Conservation (phyloP, 2,113 vertebrate genomes). For the Mus spicilegus region DNA sequence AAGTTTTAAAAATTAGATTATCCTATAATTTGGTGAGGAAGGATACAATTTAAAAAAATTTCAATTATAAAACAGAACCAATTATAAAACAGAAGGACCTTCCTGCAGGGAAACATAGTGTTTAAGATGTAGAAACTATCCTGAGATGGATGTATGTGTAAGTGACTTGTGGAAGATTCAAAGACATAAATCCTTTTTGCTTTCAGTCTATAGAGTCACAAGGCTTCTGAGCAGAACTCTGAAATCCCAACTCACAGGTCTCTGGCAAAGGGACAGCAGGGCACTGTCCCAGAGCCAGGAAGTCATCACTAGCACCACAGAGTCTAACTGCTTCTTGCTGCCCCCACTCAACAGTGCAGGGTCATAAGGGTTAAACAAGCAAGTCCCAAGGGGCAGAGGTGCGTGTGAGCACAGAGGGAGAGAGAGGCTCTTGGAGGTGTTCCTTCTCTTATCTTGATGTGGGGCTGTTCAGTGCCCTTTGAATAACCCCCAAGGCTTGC, state of each 20-base stretch:
- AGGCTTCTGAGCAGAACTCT: background rate
- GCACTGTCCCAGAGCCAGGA: fast-evolving
- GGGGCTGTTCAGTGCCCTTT: constrained; percentile 57
- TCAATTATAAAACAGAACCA: background rate
- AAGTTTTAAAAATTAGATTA: background rate
- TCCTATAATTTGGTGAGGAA: background rate
- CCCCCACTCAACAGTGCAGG: background rate
- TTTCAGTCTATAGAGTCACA: background rate
- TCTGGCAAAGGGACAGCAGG: background rate
- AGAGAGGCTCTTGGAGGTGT: background rate
- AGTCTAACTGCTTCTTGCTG: background rate
- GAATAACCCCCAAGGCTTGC: constrained; percentile 57
- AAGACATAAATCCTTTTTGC: background rate
- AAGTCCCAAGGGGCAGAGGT: background rate
- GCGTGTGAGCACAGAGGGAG: background rate
- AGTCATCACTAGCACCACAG: fast-evolving
- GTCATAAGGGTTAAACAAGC: constrained; percentile 18
- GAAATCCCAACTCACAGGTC: background rate
- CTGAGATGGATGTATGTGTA: background rate
- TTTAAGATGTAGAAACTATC: constrained; percentile 9
- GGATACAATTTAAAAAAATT: background rate
- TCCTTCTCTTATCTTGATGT: constrained; percentile 76
- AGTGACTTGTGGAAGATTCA: background rate
- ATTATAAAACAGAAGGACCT: background rate
- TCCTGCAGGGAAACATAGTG: background rate